Base-by-base conservation (phyloP, 1,140 invertebrate genomes). In the Chrysomallon squamiferum region DNA sequence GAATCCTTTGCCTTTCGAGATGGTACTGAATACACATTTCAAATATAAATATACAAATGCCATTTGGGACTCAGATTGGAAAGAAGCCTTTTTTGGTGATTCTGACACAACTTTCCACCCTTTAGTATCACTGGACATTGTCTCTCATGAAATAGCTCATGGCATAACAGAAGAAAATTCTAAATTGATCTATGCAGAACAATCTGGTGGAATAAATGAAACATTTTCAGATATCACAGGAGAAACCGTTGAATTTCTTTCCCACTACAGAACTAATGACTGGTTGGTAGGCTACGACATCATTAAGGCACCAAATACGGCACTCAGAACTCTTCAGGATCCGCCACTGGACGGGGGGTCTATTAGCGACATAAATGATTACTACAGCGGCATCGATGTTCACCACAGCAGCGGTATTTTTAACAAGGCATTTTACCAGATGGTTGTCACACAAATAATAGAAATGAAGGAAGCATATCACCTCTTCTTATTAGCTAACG, bases 161-260 rank as follows among this genome's bases (percentile, higher is more conserved):
- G 68, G 65, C 15, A 65, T 75, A 6, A 75, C 73, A 1, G 73
- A 75, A 25, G 56, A 68, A 33, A 41, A 59, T 13, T 75, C 75
- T 33, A 52, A 56, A 43, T 62, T 77, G n/a, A 41, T 62, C 20
- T 77, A 77, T 52, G 27, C 27, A 18, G 66, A 60, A 11, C 59
- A 75, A 43, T 57, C 64, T 1, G 75, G 73, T 22, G 73, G 52
- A 1, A 65, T 78, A 2, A 65, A 69, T 41, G 76, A 78, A 69
- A 58, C 76, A 1, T 76, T 69, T 45, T 72, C 74, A 9, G 76
- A 78, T 43, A 61, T 78, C 0, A 57, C 65, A 29, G 76, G 74
- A 13, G 72, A 78, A 43, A 62, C 61, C 1, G 33, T 61, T 2
- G 72, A 76, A 56, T 32, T 58, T 2, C 76, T 63, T 47, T 38